Evolutionary conservation across 2,888 invertebrate genomes (phyloP).

Genomic region (Yponomeuta plumbellus): DNA sequence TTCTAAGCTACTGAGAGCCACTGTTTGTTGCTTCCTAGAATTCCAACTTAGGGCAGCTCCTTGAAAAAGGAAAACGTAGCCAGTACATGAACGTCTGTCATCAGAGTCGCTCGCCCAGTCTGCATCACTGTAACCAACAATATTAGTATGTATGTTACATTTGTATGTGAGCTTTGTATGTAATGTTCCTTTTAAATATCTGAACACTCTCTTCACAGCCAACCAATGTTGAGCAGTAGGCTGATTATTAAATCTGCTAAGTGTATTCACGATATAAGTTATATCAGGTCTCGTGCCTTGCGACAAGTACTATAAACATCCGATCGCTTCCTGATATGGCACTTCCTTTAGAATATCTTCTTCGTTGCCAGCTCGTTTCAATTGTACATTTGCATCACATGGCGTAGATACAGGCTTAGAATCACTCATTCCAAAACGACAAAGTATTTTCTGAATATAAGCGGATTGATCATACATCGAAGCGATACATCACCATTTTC

Average conservation of each 20-base stretch:
- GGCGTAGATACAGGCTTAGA: constrained; percentile 15
- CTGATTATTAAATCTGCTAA: constrained; percentile 21
- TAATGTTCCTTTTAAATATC: constrained; percentile 25
- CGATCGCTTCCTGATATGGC: constrained; percentile 19
- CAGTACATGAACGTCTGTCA: constrained; percentile 23
- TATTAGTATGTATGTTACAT: constrained; percentile 8
- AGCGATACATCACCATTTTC: constrained; percentile 6
- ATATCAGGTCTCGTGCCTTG: constrained; percentile 22
- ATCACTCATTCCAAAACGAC: constrained; percentile 17
- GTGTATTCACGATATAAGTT: constrained; percentile 15
- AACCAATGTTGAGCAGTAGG: constrained; percentile 22
- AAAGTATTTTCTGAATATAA: constrained; percentile 20
- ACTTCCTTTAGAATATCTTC: constrained; percentile 15
- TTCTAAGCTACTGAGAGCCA: constrained; percentile 29
- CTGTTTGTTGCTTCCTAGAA: constrained; percentile 25
- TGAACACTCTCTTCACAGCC: constrained; percentile 20
- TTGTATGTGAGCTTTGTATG: constrained; percentile 19
- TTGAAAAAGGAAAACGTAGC: constrained; percentile 23
- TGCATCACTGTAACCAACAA: constrained; percentile 22
- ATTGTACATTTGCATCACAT: constrained; percentile 15
- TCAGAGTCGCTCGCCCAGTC: constrained; percentile 22
- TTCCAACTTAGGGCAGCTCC: constrained; percentile 25
- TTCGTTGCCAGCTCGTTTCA: constrained; percentile 18
- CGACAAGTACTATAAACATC: constrained; percentile 16
- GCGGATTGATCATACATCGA: constrained; percentile 19